Evolutionary conservation across 2,113 vertebrate genomes (phyloP).

Genomic region (Hypomesus transpacificus): DNA sequence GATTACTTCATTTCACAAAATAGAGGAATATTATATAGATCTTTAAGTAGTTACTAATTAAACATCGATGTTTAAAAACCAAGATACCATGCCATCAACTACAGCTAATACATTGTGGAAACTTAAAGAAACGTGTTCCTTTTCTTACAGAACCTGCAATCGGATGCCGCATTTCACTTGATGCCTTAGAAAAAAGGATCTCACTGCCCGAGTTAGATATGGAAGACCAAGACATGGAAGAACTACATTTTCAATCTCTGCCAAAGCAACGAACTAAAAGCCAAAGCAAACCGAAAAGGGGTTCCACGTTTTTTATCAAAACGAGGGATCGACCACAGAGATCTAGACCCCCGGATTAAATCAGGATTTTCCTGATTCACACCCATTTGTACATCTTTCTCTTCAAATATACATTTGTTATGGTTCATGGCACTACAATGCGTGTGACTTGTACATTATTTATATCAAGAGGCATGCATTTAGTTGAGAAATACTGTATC

Average conservation of each 20-base stretch:
- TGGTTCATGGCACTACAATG: constrained; percentile 40
- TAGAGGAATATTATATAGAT: too few relatives aligned
- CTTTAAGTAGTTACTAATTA: not conserved
- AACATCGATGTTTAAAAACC: not conserved
- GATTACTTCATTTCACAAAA: too few relatives aligned
- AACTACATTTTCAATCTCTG: constrained; percentile 36
- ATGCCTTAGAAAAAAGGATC: constrained; percentile 30
- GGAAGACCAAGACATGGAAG: constrained; percentile 42
- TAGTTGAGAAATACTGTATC: constrained; percentile 37
- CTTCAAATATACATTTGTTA: constrained; percentile 44
- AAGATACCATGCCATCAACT: not conserved
- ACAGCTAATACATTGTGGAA: not conserved
- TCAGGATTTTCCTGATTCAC: constrained; percentile 20
- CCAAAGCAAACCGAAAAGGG: constrained; percentile 38
- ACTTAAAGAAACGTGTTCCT: not conserved
- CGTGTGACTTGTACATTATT: constrained; percentile 56
- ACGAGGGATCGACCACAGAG: constrained; percentile 52
- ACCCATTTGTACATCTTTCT: constrained; percentile 34
- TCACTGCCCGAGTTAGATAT: constrained; percentile 30
- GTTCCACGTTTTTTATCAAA: constrained; percentile 25
- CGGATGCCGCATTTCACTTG: constrained; percentile 70
- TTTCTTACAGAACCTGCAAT: constrained; percentile 66
- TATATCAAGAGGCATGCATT: constrained; percentile 29
- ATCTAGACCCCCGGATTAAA: constrained; percentile 55
- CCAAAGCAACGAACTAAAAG: constrained; percentile 57